Base-by-base conservation (phyloP, 2,888 invertebrate genomes). In the Agrochola lota region DNA sequence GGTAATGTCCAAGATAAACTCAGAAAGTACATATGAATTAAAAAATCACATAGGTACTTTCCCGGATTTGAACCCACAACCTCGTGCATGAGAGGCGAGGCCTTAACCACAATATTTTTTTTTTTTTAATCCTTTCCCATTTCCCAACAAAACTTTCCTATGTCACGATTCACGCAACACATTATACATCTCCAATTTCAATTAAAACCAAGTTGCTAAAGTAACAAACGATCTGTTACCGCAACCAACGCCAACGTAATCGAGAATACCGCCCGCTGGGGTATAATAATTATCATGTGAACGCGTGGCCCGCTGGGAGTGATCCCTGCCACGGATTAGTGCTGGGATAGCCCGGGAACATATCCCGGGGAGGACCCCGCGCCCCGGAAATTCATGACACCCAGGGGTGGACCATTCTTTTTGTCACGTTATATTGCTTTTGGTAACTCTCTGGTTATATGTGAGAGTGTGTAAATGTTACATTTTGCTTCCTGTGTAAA, bases 221-320 rank as follows among this genome's bases (percentile, higher is more conserved):
- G 81, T 71, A 81, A 85, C 80, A 78, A 85, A 87, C 86, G 81
- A 88, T 82, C 64, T 88, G 90, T 89, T 86, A 85, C 86, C 81
- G 74, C 87, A 87, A 87, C 90, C 89, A 80, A 77, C 74, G 88
- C 89, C 88, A 78, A 77, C 77, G 85, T 89, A 91, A 91, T 91
- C 88, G 85, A 88, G 87, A 86, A 87, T 89, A 78, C 81, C 77
- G 76, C 84, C 78, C 85, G 72, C 79, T 80, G 76, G 84, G 87
- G 88, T 88, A 88, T 92, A 92, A 93, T 92, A 91, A 92, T 93
- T 91, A 91, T 91, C 90, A 90, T 88, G 90, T 90, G 90, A 89
- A 88, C 91, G 86, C 80, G 86, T 82, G 81, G 88, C 91, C 93
- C 90, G 74, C 72, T 86, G 90, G 91, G 88, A 84, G 86, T 85